These are phyloP conservation scores for Myrmecobius fasciatus DNA, from an alignment of 2,113 vertebrate genomes.

Conservation along the genomic window DNA sequence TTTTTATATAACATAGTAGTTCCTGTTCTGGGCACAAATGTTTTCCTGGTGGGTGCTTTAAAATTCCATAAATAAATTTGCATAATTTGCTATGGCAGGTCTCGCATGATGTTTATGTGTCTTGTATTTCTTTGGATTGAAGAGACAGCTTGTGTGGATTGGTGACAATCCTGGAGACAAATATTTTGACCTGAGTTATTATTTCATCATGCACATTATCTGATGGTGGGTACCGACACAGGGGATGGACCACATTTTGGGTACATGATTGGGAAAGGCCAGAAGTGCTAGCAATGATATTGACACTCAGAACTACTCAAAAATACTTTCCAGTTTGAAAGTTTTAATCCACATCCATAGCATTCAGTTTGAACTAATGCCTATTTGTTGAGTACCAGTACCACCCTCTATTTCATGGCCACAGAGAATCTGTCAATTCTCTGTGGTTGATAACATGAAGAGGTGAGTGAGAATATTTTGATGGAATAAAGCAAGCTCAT, in stretches of 20 bases:
- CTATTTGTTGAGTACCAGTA: not conserved
- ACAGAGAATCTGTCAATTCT: not conserved
- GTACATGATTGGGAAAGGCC: conserved; percentile 67
- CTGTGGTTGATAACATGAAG: not conserved
- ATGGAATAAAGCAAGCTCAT: not conserved
- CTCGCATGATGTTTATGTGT: not conserved
- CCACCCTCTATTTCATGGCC: not conserved
- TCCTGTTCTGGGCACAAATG: not conserved
- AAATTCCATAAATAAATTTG: not conserved
- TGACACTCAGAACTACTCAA: not conserved
- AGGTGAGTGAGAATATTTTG: not conserved
- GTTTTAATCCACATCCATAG: not conserved
- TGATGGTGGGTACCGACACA: not conserved
- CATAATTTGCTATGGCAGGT: conserved; percentile 20
- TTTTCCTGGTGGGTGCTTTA: conserved; percentile 10
- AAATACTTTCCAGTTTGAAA: conserved; percentile 59
- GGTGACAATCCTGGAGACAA: conserved; percentile 48
- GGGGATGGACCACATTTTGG: conserved; percentile 24
- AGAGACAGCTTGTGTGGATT: conserved; percentile 19
- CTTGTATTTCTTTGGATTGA: conserved; percentile 13
- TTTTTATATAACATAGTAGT: not conserved
- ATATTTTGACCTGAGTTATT: conserved; percentile 30
- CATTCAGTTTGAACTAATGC: not conserved
- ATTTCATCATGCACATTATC: conserved; percentile 39
- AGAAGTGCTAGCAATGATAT: not conserved